Percentiles rank a stretch among this genome's conserved stretches.
Conservation (phyloP, 64 coral and sea anemone genomes). For the Porites australiensis region DNA sequence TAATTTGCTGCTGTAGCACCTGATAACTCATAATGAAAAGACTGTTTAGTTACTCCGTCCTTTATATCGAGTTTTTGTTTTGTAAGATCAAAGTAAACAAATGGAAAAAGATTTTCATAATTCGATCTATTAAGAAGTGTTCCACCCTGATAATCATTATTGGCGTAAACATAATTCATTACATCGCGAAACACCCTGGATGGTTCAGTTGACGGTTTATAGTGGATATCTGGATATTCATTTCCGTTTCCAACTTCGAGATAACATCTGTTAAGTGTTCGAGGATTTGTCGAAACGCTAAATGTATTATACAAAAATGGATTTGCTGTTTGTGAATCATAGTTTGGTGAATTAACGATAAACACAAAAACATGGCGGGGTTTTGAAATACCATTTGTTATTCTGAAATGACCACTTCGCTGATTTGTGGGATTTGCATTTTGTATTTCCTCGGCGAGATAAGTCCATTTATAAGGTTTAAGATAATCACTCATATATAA, state of each 20-base stretch:
- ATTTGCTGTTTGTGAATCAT: conserved; percentile 29
- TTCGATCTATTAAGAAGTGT: too few relatives aligned
- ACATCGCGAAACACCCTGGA: neutral
- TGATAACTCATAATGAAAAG: too few relatives aligned
- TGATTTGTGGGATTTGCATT: neutral
- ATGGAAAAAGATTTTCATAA: too few relatives aligned
- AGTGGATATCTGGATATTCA: conserved; percentile 16
- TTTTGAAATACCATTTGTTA: too few relatives aligned
- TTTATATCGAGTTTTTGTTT: too few relatives aligned
- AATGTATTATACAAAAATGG: conserved; percentile 70
- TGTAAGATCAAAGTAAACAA: too few relatives aligned
- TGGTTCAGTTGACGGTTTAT: neutral
- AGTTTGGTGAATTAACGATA: neutral
- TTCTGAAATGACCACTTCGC: conserved; percentile 24
- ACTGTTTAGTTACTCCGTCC: too few relatives aligned
- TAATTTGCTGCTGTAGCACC: too few relatives aligned
- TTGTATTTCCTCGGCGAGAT: neutral
- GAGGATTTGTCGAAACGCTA: neutral
- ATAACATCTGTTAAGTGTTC: neutral
- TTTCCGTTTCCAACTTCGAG: too few relatives aligned
- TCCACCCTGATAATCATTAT: too few relatives aligned
- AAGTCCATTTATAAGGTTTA: conserved; percentile 55
- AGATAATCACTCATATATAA: conserved; percentile 33
- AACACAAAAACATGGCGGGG: too few relatives aligned
- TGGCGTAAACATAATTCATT: too few relatives aligned